Evolutionary conservation across 2,888 invertebrate genomes (phyloP).

Genomic region (Nipponacmea schrenckii): DNA sequence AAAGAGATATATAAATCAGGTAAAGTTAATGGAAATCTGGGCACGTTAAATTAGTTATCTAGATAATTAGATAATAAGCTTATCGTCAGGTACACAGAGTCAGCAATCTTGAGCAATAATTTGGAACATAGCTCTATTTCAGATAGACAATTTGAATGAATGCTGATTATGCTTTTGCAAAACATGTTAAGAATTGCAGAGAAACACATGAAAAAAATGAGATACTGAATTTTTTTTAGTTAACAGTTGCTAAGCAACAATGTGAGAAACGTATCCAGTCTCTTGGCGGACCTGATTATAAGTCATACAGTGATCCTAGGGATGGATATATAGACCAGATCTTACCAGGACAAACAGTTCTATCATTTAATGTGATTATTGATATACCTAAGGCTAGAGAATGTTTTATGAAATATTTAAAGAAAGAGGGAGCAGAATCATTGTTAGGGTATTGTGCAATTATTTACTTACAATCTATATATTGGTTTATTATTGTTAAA

Average conservation of each 20-base stretch:
- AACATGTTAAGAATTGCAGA: too few species aligned
- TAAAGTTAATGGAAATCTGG: slow-evolving; percentile 25
- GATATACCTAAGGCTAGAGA: slow-evolving; percentile 49
- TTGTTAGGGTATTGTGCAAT: slow-evolving; percentile 73
- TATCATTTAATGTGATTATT: slow-evolving; percentile 59
- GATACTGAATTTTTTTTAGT: slow-evolving; percentile 33
- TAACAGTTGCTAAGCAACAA: slow-evolving; percentile 62
- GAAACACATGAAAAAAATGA: background rate
- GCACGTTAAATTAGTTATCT: background rate
- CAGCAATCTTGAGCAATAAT: too few species aligned
- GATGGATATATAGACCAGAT: slow-evolving; percentile 28
- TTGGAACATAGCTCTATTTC: too few species aligned
- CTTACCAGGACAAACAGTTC: slow-evolving; percentile 46
- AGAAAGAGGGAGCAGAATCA: slow-evolving; percentile 85
- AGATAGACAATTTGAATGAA: too few species aligned
- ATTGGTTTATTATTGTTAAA: background rate
- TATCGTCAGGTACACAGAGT: too few species aligned
- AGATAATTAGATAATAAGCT: too few species aligned
- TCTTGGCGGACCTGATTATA: slow-evolving; percentile 60
- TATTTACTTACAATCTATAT: background rate
- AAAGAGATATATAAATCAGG: slow-evolving; percentile 81
- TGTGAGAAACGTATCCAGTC: slow-evolving; percentile 62
- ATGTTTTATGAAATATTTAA: slow-evolving; percentile 83
- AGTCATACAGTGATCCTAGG: slow-evolving; percentile 40
- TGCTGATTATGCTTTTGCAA: too few species aligned